A percentile compares a stretch with the other conserved stretches of the same genome.
Evolutionary conservation across 2,888 invertebrate genomes (phyloP).

Genomic region (Neoascia interrupta): DNA sequence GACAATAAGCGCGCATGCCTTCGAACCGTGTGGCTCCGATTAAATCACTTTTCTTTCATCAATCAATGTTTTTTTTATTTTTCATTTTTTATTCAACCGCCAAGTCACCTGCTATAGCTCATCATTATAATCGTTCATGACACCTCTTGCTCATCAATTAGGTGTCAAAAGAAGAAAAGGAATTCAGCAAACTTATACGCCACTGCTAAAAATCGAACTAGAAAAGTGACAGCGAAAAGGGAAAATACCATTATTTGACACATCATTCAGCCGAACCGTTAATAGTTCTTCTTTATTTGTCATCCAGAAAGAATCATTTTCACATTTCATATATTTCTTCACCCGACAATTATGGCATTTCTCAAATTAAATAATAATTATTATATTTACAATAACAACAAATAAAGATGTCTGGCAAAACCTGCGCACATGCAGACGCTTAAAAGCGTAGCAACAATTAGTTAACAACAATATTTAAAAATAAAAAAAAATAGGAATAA

Average conservation of each 20-base stretch:
- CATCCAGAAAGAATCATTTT: conserved; percentile 22
- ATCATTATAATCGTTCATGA: conserved; percentile 38
- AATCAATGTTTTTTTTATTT: conserved; percentile 19
- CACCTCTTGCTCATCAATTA: conserved; percentile 8
- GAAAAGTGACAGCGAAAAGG: conserved; percentile 26
- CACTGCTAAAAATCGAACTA: conserved; percentile 14
- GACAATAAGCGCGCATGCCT: conserved; percentile 3
- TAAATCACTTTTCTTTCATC: conserved; percentile 21
- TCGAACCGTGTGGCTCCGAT: not conserved
- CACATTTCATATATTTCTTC: conserved; percentile 15
- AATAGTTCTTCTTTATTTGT: conserved; percentile 42
- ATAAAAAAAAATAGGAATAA: conserved; percentile 48
- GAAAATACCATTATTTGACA: conserved; percentile 9
- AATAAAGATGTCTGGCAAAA: conserved; percentile 8
- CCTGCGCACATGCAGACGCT: conserved; percentile 2
- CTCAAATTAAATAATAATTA: conserved; percentile 41
- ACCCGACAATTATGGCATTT: conserved; percentile 41
- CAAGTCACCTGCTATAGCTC: conserved; percentile 22
- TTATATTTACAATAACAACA: conserved; percentile 51
- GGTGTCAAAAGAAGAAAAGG: not conserved
- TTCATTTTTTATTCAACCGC: too few relatives aligned
- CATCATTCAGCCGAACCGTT: not conserved
- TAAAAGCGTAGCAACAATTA: conserved; percentile 26
- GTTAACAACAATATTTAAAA: conserved; percentile 34
- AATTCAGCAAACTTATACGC: not conserved